These are phyloP conservation scores for Danaus plexippus DNA, from an alignment of 1,140 invertebrate genomes.

Conservation along the genomic window DNA sequence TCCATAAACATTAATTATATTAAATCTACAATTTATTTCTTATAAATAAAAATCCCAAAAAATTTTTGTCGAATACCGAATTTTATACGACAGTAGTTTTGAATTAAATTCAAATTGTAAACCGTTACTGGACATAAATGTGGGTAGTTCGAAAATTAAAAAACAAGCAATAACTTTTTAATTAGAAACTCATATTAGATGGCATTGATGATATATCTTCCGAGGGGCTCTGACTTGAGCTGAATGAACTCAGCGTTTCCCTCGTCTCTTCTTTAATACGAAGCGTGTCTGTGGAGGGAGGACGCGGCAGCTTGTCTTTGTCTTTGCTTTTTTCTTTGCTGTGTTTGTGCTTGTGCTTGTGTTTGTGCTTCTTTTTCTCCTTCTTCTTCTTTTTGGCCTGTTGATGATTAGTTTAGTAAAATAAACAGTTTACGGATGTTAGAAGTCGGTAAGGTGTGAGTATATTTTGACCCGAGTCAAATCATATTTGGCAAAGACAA, in stretches of 20 bases:
- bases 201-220: conserved; percentile 56
- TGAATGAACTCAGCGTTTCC: conserved; percentile 74
- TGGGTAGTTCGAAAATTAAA: too few species aligned
- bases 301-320: conserved; percentile 54
- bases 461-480: too few species aligned
- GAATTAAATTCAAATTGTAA: too few species aligned
- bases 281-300: conserved; percentile 41
- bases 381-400: conserved; percentile 86
- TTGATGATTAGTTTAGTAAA: conserved; percentile 27
- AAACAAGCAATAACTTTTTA: too few species aligned
- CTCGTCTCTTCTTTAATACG: conserved; percentile 72
- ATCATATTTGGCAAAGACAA: too few species aligned
- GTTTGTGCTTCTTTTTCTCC: conserved; percentile 86
- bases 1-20: neutral
- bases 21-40: conserved; percentile 1
- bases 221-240: conserved; percentile 69
- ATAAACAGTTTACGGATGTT: too few species aligned
- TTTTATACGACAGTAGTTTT: too few species aligned
- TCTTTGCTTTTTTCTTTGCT: conserved; percentile 78
- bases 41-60: conserved; percentile 2
- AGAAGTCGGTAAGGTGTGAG: too few species aligned
- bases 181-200: conserved; percentile 48
- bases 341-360: conserved; percentile 84
- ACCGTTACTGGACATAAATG: too few species aligned
- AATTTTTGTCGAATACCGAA: too few species aligned